These are phyloP conservation scores for Polymixis lichenea DNA, from an alignment of 2,888 invertebrate species.

Conservation along the genomic window DNA sequence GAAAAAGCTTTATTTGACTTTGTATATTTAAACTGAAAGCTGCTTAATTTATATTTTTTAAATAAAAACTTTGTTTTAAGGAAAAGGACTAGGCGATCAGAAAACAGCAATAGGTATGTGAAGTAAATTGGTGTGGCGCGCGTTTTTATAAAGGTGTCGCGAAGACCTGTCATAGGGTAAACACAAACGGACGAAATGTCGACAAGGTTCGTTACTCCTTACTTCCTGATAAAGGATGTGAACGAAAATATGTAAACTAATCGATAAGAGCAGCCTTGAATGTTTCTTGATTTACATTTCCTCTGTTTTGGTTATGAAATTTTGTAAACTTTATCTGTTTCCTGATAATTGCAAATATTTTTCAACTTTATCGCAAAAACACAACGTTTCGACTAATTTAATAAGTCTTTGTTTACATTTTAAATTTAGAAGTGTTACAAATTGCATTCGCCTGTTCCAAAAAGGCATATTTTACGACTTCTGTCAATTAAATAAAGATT, in stretches of 20 bases:
- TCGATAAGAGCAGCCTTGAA: conserved; percentile 83
- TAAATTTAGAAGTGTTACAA: conserved; percentile 10
- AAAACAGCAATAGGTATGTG: conserved; percentile 76
- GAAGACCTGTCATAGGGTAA: conserved; percentile 81
- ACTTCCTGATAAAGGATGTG: conserved; percentile 85
- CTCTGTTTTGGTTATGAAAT: conserved; percentile 58
- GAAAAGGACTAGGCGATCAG: conserved; percentile 77
- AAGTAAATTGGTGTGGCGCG: conserved; percentile 65
- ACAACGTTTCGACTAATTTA: neutral
- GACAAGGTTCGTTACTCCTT: conserved; percentile 83
- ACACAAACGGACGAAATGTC: conserved; percentile 70
- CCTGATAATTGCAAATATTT: conserved; percentile 20
- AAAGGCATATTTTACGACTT: conserved; percentile 25
- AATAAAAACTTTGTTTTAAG: conserved; percentile 33
- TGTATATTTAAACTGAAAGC: neutral
- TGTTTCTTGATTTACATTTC: conserved; percentile 70
- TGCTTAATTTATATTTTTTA: conserved; percentile 3
- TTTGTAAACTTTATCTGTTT: conserved; percentile 40
- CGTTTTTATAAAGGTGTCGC: conserved; percentile 81
- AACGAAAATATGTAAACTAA: conserved; percentile 80
- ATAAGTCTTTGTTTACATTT: conserved; percentile 25
- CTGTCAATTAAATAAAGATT: conserved; percentile 40
- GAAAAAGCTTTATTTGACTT: neutral
- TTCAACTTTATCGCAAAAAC: neutral
- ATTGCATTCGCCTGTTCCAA: conserved; percentile 8